Evolutionary conservation across 1,140 invertebrate genomes (phyloP), one percentile per base, ranked within the genome.

Genomic region (Globodera rostochiensis): DNA sequence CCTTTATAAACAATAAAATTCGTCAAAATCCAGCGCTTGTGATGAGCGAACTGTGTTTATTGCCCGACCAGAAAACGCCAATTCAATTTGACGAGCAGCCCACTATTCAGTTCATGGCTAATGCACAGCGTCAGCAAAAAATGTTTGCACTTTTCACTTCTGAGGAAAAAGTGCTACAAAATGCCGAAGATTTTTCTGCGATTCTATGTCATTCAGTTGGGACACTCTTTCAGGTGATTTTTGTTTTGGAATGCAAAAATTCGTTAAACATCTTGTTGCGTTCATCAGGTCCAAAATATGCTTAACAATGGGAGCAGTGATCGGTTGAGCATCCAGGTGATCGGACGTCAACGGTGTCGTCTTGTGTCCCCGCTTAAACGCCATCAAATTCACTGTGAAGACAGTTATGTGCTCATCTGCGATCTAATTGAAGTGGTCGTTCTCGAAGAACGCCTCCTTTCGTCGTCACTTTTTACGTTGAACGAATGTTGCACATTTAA

Each of bases 261-360:
- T 6, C 5, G 7, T 74, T 19, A 47, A 13, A 36, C 36, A 36
- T 36, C 36, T 2, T 36, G 3, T 57, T 15, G 13, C 49, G 4
- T 77, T 77, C 67, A n/a, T 78, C 67, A 78, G 66, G 69, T 78
- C 13, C 76, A 67, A 78, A 78, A 67, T 49, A 21, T 70, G 15
- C 69, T 67, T n/a, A 7, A 53, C 13, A 70, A 66, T 60, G 21
- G 21, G 5, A 49, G 25, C 21, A 49, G 50, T 15, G 36, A 80
- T 50, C 79, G 49, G 36, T 36, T 78, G 53, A 80, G 77, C n/a
- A 80, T 80, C 6, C 79, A 80, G 80, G 46, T 78, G 60, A 66
- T 80, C 60, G 79, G 79, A 6, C 25, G 79, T 36, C 79, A 80
- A 25, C 47, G 75, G 13, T 80, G 79, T 66, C 49, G 21, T 9